These are phyloP conservation scores for Aphidius gifuensis DNA, from an alignment of 1,140 invertebrate genomes.

Conservation along the genomic window DNA sequence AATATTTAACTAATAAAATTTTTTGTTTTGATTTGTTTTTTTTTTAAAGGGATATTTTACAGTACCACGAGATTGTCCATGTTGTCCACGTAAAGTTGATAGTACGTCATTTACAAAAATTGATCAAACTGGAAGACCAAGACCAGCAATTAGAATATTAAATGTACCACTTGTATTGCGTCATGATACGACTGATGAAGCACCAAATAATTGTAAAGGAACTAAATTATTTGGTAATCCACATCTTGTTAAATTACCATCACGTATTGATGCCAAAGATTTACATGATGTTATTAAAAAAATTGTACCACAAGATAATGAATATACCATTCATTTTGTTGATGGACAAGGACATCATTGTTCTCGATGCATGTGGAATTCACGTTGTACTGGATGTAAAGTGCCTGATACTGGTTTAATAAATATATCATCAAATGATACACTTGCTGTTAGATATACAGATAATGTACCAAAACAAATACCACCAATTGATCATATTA, in stretches of 20 bases:
- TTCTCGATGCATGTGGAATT: constrained; percentile 62
- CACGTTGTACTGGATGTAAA: constrained; percentile 63
- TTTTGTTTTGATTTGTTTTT: background rate
- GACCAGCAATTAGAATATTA: constrained; percentile 53
- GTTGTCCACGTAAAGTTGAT: constrained; percentile 39
- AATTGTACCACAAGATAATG: constrained; percentile 52
- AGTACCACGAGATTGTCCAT: constrained; percentile 40
- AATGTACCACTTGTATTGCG: constrained; percentile 60
- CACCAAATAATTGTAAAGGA: constrained; percentile 55
- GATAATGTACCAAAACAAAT: constrained; percentile 43
- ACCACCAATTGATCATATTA: constrained; percentile 48
- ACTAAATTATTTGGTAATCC: constrained; percentile 62
- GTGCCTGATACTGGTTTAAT: constrained; percentile 56
- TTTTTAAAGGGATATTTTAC: background rate
- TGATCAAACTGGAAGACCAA: constrained; percentile 43
- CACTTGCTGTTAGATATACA: constrained; percentile 59
- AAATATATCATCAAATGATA: constrained; percentile 59
- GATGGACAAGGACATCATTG: constrained; percentile 63
- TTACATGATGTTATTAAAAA: constrained; percentile 56
- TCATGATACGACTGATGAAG: constrained; percentile 55
- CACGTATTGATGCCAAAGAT: constrained; percentile 54
- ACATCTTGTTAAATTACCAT: constrained; percentile 60
- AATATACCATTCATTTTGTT: constrained; percentile 55
- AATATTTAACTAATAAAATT: constrained; percentile 6
- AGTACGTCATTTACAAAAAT: constrained; percentile 44